A percentile compares a stretch with the other conserved stretches of the same genome.
Evolutionary conservation across 2,113 vertebrate genomes (phyloP).

Genomic region (Grus americana): DNA sequence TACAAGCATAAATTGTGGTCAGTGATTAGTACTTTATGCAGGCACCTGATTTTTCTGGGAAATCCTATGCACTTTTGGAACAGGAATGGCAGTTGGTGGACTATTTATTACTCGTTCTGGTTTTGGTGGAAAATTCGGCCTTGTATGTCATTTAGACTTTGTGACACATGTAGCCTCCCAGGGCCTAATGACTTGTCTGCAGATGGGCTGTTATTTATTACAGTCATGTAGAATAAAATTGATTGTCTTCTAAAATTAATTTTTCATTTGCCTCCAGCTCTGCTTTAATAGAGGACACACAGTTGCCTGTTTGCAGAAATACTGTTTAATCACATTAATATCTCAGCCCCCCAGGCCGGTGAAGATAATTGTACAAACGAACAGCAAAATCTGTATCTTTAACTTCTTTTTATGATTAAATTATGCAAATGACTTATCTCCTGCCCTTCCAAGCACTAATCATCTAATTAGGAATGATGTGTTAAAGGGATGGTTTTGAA

Average conservation of each 20-base stretch:
- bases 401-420: constrained; percentile 92
- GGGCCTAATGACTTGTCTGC: constrained; percentile 86
- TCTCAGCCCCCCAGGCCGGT: constrained; percentile 83
- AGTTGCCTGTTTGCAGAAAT: constrained; percentile 88
- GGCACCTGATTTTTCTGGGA: constrained; percentile 19
- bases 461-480: constrained; percentile 92
- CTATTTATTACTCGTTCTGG: constrained; percentile 63
- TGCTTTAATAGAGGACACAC: constrained; percentile 89
- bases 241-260: constrained; percentile 95
- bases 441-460: constrained; percentile 90
- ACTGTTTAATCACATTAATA: constrained; percentile 95
- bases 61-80: not conserved
- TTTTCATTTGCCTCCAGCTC: constrained; percentile 89
- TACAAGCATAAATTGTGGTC: not conserved
- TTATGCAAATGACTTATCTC: constrained; percentile 91
- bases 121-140: constrained; percentile 69
- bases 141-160: constrained; percentile 85
- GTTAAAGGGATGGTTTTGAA: constrained; percentile 85
- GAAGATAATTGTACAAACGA: constrained; percentile 91
- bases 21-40: not conserved
- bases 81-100: constrained; percentile 37
- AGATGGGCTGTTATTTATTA: constrained; percentile 92
- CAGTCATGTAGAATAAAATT: constrained; percentile 91
- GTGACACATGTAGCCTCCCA: constrained; percentile 83
- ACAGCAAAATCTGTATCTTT: constrained; percentile 90